Evolutionary conservation across 2,888 invertebrate species (phyloP), one percentile per base, ranked within the genome.

Genomic region (Luperina testacea): DNA sequence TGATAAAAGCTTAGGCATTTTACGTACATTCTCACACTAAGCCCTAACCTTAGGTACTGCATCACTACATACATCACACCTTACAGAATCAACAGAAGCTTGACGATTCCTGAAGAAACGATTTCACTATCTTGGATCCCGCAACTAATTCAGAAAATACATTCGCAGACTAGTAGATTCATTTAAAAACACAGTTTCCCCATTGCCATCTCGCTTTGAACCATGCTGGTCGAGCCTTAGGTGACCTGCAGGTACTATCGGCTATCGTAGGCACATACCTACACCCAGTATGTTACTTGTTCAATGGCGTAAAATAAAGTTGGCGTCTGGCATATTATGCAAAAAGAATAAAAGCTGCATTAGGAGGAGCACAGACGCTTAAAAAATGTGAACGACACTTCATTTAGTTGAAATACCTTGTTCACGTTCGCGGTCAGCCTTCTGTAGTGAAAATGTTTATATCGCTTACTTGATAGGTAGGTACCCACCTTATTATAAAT

Each of bases 401-500:
- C 32, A 32, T 48, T 24, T 9, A 45, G 6, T 15, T 53, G 6
- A 20, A 17, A 77, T 64, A 42, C 8, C 20, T 17, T 24, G 20
- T 9, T 17, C 32, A 38, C 53, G 42, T n/a, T n/a, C 53, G 15
- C n/a, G n/a, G 7, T 7, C 27, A 13, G 42, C 20, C 7, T 27
- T n/a, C 64, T 72, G 27, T 51, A 32, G 9, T 70, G 32, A 32
- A 59, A 20, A 72, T n/a, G 0, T 4, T 38, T 32, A n/a, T 13
- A 15, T 67, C 2, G 63, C 51, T 72, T 72, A 61, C 68, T 61
- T 70, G 32, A 48, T n/a, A 2, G 15, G 6, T 20, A 9, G 11
- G 11, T 17, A 78, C 81, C 71, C 88, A 96, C 96, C 96, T 95
- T 45, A 96, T 83, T 11, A 93, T 68, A 61, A 96, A 96, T 7